Evolutionary conservation across 2,797 vertebrate genomes (phyloP).

Genomic region (Halcyon smyrnensis): DNA sequence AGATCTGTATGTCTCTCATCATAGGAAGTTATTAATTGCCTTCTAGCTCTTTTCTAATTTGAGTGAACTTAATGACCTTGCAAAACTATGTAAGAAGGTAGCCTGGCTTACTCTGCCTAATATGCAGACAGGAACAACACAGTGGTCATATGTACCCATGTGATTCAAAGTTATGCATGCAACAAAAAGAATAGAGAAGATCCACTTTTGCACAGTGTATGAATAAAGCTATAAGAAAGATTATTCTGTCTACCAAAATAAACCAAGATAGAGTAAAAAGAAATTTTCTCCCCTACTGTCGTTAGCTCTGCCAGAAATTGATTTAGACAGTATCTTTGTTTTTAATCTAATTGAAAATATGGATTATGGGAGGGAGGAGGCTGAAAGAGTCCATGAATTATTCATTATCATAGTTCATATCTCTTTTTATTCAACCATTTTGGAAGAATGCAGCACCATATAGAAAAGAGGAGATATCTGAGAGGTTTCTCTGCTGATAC

Average conservation of each 20-base stretch:
- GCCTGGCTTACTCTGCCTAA: not conserved
- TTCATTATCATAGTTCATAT: not conserved
- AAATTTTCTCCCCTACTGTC: not conserved
- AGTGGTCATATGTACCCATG: accelerated
- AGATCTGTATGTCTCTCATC: not conserved
- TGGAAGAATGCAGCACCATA: not conserved
- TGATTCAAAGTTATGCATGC: not conserved
- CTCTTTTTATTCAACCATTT: not conserved
- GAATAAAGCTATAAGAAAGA: not conserved
- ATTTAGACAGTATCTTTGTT: not conserved
- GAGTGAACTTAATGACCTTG: not conserved
- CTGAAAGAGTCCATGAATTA: not conserved
- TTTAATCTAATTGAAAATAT: not conserved
- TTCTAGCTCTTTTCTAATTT: not conserved
- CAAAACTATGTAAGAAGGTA: accelerated
- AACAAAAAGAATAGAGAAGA: not conserved
- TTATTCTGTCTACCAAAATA: not conserved
- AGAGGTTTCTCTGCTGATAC: not conserved
- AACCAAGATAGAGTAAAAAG: not conserved
- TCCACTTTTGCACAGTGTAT: not conserved
- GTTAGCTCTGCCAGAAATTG: not conserved
- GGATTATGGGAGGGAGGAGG: not conserved
- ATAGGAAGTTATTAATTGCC: not conserved
- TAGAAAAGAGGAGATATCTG: not conserved
- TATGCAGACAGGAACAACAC: not conserved